These are phyloP conservation scores for Odontamblyopus rebecca DNA, from an alignment of 2,797 vertebrate genomes.

Conservation along the genomic window DNA sequence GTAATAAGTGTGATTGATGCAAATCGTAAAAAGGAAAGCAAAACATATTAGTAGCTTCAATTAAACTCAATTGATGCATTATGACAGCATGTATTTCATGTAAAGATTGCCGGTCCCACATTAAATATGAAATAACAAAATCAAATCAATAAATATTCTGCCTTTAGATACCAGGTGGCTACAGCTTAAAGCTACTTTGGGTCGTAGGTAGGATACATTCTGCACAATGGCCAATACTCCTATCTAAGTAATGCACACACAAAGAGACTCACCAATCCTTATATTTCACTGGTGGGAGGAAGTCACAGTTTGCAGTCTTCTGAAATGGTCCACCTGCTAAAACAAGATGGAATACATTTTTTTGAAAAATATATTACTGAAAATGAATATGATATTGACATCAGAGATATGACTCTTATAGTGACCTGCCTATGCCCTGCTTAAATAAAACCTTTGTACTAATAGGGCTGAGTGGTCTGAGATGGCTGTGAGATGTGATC, in stretches of 20 bases:
- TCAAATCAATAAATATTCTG: not conserved
- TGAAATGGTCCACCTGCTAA: not conserved
- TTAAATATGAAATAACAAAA: not conserved
- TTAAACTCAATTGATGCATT: slow-evolving; percentile 21
- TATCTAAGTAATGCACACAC: not conserved
- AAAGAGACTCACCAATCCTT: not conserved
- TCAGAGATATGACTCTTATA: not conserved
- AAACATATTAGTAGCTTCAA: slow-evolving; percentile 29
- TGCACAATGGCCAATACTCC: not conserved
- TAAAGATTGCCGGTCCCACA: not conserved
- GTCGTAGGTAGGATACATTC: not conserved
- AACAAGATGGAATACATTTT: not conserved
- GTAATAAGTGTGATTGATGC: slow-evolving; percentile 41
- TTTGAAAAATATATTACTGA: too few species aligned
- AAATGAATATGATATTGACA: too few species aligned
- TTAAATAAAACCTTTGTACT: slow-evolving; percentile 49
- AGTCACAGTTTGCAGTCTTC: not conserved
- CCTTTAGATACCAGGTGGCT: not conserved
- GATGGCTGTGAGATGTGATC: slow-evolving; percentile 66
- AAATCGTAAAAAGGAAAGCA: slow-evolving; percentile 8
- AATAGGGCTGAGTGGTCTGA: slow-evolving; percentile 64
- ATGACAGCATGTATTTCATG: not conserved
- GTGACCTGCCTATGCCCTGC: slow-evolving; percentile 32
- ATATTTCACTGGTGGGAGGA: not conserved
- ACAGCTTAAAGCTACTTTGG: not conserved